phyloP scores from a whole-genome alignment of 1,140 invertebrate genomes.

The Medauroidea extradentata region DNA sequence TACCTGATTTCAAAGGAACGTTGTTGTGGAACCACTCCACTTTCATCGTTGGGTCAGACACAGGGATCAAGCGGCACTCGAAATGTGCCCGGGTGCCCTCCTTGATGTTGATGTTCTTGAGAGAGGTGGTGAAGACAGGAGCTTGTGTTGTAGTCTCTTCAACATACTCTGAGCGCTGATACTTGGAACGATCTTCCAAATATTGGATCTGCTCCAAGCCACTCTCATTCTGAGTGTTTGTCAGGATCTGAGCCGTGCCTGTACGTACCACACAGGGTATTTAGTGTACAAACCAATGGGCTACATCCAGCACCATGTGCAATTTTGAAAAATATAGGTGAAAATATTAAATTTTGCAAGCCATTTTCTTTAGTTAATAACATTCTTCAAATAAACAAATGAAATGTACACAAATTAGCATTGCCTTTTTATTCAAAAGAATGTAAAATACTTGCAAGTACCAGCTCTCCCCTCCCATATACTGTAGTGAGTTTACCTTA shows the following conservation, averaged over 20 bases:
- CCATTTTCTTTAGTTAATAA: too few species aligned
- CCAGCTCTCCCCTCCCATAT: too few species aligned
- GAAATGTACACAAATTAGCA: too few species aligned
- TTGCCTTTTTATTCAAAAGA: too few species aligned
- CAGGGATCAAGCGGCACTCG: constrained; percentile 91
- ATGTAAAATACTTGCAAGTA: too few species aligned
- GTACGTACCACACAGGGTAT: too few species aligned
- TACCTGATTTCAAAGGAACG: constrained; percentile 69
- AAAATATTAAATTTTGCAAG: too few species aligned
- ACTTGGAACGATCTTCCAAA: constrained; percentile 75
- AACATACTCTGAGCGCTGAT: constrained; percentile 63
- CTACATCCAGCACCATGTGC: too few species aligned
- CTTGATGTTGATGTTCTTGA: constrained; percentile 86
- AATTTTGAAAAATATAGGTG: too few species aligned
- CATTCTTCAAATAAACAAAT: too few species aligned
- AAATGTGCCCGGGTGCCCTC: constrained; percentile 96
- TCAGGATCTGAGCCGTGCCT: constrained; percentile 66
- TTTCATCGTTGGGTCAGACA: constrained; percentile 93
- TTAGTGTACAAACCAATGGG: too few species aligned
- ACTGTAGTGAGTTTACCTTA: too few species aligned
- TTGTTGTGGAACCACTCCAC: constrained; percentile 98
- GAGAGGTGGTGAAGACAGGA: constrained; percentile 83
- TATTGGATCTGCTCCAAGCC: constrained; percentile 83
- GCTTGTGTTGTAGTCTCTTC: constrained; percentile 85
- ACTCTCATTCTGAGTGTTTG: constrained; percentile 76